Evolutionary conservation across 2,888 invertebrate genomes (phyloP).

Genomic region (Muschampia plurimacula): DNA sequence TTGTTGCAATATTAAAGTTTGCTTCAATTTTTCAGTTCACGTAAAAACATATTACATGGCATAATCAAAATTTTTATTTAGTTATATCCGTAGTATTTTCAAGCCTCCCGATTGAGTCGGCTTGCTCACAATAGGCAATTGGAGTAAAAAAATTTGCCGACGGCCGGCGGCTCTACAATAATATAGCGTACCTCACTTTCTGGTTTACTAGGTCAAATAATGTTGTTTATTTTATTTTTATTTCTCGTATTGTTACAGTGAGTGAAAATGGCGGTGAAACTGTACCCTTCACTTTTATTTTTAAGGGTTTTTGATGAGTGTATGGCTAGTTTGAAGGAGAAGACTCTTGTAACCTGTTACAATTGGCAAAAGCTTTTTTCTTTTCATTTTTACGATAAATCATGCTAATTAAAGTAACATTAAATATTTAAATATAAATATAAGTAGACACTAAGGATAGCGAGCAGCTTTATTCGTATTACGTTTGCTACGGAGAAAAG

Average conservation of each 20-base stretch:
- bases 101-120: constrained; percentile 3
- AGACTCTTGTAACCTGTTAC: constrained; percentile 1
- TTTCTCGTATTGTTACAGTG: constrained; percentile 54
- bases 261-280: constrained; percentile 72
- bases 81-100: not conserved
- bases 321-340: constrained; percentile 41
- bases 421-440: not conserved
- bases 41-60: not conserved
- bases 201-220: constrained; percentile 78
- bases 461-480: constrained; percentile 15
- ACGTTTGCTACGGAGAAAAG: constrained; percentile 28
- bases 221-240: constrained; percentile 65
- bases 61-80: not conserved
- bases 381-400: constrained; percentile 3
- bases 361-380: constrained; percentile 1
- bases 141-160: constrained; percentile 64
- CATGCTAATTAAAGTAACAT: not conserved
- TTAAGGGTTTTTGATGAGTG: constrained; percentile 44
- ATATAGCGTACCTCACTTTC: constrained; percentile 61
- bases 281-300: constrained; percentile 62
- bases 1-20: too few relatives aligned
- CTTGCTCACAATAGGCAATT: constrained; percentile 55
- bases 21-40: not conserved
- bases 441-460: not conserved
- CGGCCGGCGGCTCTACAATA: constrained; percentile 60